phyloP scores from a whole-genome alignment of 2,797 vertebrate genomes.

The Zalophus californianus region DNA sequence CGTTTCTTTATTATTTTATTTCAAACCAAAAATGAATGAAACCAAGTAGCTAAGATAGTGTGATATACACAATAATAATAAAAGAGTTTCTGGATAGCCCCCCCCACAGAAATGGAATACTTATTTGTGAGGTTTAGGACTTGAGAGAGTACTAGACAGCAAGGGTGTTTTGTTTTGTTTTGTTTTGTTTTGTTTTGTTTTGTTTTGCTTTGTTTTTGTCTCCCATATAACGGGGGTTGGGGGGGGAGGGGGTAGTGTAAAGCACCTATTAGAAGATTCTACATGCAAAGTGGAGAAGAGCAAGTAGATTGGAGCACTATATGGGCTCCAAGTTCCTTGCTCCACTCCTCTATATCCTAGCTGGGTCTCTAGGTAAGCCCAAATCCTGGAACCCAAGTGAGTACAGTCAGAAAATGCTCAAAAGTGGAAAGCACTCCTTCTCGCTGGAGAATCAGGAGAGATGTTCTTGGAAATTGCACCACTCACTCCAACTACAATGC shows the following conservation, averaged over 20 bases:
- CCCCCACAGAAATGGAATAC: not conserved
- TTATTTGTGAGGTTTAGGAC: not conserved
- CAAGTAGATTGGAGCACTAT: not conserved
- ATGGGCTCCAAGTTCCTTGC: not conserved
- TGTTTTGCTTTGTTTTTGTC: not conserved
- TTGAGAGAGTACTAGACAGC: too few species aligned
- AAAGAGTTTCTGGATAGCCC: not conserved
- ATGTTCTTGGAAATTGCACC: not conserved
- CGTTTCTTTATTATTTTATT: not conserved
- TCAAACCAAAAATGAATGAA: not conserved
- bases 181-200: not conserved
- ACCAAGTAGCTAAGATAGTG: not conserved
- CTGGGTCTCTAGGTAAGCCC: not conserved
- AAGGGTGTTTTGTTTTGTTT: not conserved
- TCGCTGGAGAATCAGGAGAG: not conserved
- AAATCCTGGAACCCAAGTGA: not conserved
- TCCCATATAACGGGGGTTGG: accelerated
- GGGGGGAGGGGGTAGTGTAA: not conserved
- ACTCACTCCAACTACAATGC: not conserved
- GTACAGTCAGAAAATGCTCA: not conserved
- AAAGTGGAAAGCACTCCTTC: not conserved
- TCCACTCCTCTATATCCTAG: not conserved
- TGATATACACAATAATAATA: not conserved
- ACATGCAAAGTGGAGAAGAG: not conserved
- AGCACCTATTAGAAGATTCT: not conserved